Conservation (phyloP, 2,797 vertebrate genomes). For the Nannoperca australis region DNA sequence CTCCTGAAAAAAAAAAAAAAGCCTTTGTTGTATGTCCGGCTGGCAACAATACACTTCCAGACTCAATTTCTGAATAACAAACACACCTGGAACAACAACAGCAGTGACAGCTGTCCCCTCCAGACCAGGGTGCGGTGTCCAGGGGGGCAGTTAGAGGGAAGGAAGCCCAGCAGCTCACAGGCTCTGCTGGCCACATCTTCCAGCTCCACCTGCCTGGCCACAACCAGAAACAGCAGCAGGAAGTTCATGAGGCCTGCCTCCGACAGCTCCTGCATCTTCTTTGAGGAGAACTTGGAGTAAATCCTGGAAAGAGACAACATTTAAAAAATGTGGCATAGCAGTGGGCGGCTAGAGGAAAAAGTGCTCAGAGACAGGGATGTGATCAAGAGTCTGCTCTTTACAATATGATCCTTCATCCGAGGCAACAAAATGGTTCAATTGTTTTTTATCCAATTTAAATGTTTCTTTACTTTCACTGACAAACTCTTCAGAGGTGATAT, state of each 20-base stretch:
- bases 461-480: conserved; percentile 33
- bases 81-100: conserved; percentile 88
- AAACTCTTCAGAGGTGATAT: conserved; percentile 48
- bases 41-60: neutral
- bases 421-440: neutral
- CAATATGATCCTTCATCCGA: neutral
- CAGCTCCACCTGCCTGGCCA: conserved; percentile 89
- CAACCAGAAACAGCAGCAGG: conserved; percentile 91
- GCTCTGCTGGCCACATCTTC: conserved; percentile 91
- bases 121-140: conserved; percentile 88
- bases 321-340: neutral
- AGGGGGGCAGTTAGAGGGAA: conserved; percentile 82
- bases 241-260: conserved; percentile 95
- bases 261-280: conserved; percentile 94
- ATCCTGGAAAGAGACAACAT: conserved; percentile 83
- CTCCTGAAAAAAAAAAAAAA: conserved; percentile 80
- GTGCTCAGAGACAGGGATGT: neutral
- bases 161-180: conserved; percentile 88
- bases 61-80: conserved; percentile 4
- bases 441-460: conserved; percentile 5
- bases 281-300: conserved; percentile 96
- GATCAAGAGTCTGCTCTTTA: neutral
- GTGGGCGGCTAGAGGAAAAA: neutral
- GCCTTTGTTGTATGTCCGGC: rapidly evolving
- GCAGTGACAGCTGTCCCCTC: conserved; percentile 91